Evolutionary conservation across 1,140 invertebrate genomes (phyloP).

Genomic region (Caenorhabditis elegans): WBcel235 BX284606.5:6707001-6707500

Average conservation of each 20-base stretch:
- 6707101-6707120: too few relatives aligned
- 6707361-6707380: slow-evolving; percentile 14
- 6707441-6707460: slow-evolving; percentile 69
- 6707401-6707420: slow-evolving; percentile 45
- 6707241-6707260: slow-evolving; percentile 82
- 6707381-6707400: slow-evolving; percentile 46
- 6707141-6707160: not conserved
- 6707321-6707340: slow-evolving; percentile 98
- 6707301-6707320: slow-evolving; percentile 95
- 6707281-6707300: slow-evolving; percentile 91
- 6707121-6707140: not conserved
- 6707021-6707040: slow-evolving; percentile 73
- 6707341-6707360: slow-evolving; percentile 70
- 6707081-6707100: too few relatives aligned
- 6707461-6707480: slow-evolving; percentile 73
- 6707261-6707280: slow-evolving; percentile 82
- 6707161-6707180: not conserved
- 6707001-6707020: slow-evolving; percentile 92
- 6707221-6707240: slow-evolving; percentile 96
- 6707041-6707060: not conserved
- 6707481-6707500: slow-evolving; percentile 80
- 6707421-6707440: slow-evolving; percentile 83
- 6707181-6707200: slow-evolving; percentile 26
- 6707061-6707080: too few relatives aligned
- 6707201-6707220: slow-evolving; percentile 34